Evolutionary conservation across 2,888 invertebrate species (phyloP).

Genomic region (Tridacna gigas): DNA sequence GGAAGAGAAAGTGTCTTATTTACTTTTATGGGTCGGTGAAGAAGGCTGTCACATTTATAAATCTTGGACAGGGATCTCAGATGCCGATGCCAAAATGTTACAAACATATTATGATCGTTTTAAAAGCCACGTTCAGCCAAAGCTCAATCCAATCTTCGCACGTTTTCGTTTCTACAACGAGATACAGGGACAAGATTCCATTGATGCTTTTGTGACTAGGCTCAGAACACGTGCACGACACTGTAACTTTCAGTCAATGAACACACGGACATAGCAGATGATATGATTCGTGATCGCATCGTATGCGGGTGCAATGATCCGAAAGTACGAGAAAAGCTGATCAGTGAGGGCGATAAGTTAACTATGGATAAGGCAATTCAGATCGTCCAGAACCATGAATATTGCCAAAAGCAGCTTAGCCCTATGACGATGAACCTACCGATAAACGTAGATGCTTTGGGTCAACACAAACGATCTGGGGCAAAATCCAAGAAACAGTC

Average conservation of each 20-base stretch:
- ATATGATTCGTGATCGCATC: conserved; percentile 13
- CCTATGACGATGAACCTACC: too few relatives aligned
- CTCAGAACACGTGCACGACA: neutral
- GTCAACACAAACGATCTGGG: too few relatives aligned
- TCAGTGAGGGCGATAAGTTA: conserved; percentile 15
- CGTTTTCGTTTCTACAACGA: neutral
- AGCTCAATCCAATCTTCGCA: too few relatives aligned
- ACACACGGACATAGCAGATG: neutral
- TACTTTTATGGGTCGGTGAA: too few relatives aligned
- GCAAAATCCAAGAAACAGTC: too few relatives aligned
- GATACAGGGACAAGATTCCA: neutral
- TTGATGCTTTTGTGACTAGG: too few relatives aligned
- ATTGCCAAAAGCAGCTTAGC: conserved; percentile 1
- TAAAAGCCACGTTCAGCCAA: neutral
- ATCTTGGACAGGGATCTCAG: too few relatives aligned
- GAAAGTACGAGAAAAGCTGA: too few relatives aligned
- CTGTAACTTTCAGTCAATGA: conserved; percentile 1
- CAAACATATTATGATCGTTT: conserved; percentile 6
- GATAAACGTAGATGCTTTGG: too few relatives aligned
- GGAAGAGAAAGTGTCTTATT: too few relatives aligned
- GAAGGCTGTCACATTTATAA: too few relatives aligned
- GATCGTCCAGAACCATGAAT: conserved; percentile 20
- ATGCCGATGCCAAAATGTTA: neutral
- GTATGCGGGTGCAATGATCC: too few relatives aligned
- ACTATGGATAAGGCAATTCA: conserved; percentile 8